phyloP scores from a whole-genome alignment of 2,113 vertebrate species.

The Taxidea taxus region DNA sequence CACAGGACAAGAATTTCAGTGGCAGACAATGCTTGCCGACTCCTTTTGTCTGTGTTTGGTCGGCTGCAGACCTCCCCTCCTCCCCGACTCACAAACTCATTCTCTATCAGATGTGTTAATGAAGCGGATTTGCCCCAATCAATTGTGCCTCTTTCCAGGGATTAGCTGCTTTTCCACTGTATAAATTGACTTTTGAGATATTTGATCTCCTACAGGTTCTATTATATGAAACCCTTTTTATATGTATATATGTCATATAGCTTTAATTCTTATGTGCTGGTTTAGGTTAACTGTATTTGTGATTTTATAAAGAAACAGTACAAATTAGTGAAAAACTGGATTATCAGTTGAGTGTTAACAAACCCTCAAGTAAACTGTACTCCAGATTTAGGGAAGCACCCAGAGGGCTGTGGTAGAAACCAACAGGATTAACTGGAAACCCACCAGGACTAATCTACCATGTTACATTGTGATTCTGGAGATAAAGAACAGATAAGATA shows the following conservation, averaged over 20 bases:
- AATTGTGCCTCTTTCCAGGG: background rate
- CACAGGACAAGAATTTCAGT: background rate
- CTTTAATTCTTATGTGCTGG: background rate
- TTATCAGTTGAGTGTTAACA: background rate
- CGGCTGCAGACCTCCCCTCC: background rate
- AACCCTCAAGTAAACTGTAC: background rate
- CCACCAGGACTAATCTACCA: background rate
- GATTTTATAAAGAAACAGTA: conserved; percentile 34
- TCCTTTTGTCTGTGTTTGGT: background rate
- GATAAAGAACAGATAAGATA: conserved; percentile 37
- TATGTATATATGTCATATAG: background rate
- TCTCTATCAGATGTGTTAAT: background rate
- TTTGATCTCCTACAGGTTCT: background rate
- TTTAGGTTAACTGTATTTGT: conserved; percentile 25
- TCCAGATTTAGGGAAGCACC: background rate
- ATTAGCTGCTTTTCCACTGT: background rate
- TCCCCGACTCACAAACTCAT: no score
- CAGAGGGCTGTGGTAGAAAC: background rate
- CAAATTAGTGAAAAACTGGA: conserved; percentile 11
- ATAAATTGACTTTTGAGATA: background rate
- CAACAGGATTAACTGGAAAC: background rate
- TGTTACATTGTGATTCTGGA: background rate
- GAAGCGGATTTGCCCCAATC: background rate
- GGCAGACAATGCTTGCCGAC: background rate
- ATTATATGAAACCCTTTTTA: background rate